Evolutionary conservation across 2,113 vertebrate genomes (phyloP).

Genomic region (Cyprinus carpio): DNA sequence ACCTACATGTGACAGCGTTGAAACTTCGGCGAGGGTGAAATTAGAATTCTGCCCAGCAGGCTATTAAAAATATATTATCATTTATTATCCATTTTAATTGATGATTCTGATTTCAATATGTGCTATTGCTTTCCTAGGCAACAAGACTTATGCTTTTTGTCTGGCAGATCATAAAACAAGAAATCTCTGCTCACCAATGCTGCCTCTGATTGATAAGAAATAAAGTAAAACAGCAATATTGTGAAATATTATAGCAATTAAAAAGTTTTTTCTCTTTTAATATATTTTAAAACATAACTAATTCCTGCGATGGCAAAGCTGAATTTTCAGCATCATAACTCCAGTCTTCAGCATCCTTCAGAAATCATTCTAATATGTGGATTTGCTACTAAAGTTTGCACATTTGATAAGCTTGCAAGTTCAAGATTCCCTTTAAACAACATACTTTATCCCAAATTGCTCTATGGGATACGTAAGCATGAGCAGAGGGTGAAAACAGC

Average conservation of each 20-base stretch:
- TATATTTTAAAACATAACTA: no score
- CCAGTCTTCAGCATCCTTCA: neutral
- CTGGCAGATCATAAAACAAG: neutral
- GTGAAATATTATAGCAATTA: neutral
- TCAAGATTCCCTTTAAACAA: neutral
- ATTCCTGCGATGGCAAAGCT: neutral
- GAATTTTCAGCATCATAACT: neutral
- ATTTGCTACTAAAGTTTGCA: neutral
- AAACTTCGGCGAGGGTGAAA: neutral
- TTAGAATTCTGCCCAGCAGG: conserved; percentile 1
- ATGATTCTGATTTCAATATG: neutral
- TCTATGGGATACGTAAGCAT: neutral
- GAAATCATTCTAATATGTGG: neutral
- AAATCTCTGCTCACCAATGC: neutral
- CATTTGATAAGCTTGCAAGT: neutral
- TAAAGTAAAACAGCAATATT: neutral
- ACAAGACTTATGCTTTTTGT: no score
- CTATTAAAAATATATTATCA: neutral
- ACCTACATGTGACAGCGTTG: neutral
- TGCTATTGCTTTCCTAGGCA: neutral
- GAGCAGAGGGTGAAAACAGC: neutral
- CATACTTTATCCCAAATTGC: neutral
- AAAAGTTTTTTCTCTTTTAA: no score
- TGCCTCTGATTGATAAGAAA: neutral
- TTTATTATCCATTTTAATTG: neutral